A percentile compares a stretch with the other conserved stretches of the same genome.
Evolutionary conservation across 2,888 invertebrate genomes (phyloP).

Genomic region (Cloeon dipterum): DNA sequence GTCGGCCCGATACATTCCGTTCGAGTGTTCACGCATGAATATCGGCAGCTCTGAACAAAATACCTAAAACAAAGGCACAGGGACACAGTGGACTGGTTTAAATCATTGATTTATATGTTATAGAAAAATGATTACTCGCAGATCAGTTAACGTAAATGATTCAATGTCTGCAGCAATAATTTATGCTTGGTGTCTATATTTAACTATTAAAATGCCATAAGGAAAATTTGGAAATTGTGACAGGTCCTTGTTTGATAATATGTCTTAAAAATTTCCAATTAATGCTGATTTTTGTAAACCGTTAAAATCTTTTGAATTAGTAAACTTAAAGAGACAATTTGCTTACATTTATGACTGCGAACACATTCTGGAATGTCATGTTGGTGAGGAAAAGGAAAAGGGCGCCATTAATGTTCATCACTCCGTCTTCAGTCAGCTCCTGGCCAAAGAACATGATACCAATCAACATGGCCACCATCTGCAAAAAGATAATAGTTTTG

Average conservation of each 20-base stretch:
- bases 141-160: too few species aligned
- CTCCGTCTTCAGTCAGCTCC: conserved; percentile 58
- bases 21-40: conserved; percentile 68
- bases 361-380: conserved; percentile 88
- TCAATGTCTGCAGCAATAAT: too few species aligned
- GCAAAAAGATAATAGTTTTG: conserved; percentile 10
- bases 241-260: too few species aligned
- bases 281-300: too few species aligned
- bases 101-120: neutral
- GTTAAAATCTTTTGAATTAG: too few species aligned
- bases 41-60: conserved; percentile 77
- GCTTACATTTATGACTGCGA: conserved; percentile 79
- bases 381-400: conserved; percentile 76
- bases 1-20: conserved; percentile 76
- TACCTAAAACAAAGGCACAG: conserved; percentile 29
- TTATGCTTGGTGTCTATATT: too few species aligned
- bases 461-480: conserved; percentile 75
- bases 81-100: neutral
- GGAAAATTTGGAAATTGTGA: too few species aligned
- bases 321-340: too few species aligned
- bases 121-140: too few species aligned
- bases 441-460: conserved; percentile 76
- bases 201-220: too few species aligned
- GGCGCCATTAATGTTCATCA: conserved; percentile 85
- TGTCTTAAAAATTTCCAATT: too few species aligned